Evolutionary conservation across 2,113 vertebrate species (phyloP), one percentile per base, ranked within the genome.

Genomic region (Campylorhamphus procurvoides): DNA sequence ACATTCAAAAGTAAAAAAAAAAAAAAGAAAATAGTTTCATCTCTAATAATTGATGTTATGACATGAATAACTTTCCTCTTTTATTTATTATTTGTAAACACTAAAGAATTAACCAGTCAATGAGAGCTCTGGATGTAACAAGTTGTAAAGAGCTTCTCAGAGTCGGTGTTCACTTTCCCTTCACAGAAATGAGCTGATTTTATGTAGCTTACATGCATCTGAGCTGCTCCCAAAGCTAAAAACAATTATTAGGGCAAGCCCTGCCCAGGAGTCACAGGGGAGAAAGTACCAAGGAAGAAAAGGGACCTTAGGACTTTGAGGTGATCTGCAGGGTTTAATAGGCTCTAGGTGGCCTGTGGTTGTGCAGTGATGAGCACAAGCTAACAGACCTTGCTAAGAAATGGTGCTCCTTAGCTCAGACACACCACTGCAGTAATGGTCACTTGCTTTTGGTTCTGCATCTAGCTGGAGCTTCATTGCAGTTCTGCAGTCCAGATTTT

Each of bases 31-130:
- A 53, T 29, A n/a, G 3, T 14, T 83, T 76, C 3, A 80, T 88
- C 35, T 91, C 33, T 74, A 76, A 18, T 80, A 80, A 83, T 3
- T 73, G 78, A 69, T 22, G 47, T 68, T 39, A 82, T 77, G 66
- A 47, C 23, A 71, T 29, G 46, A 85, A 77, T 58, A 2, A 80
- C 59, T 79, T 87, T 79, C 18, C 24, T 85, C 23, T 84, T 80
- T 84, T 69, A 71, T 69, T 85, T 92, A 68, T 47, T 94, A 29
- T 71, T 88, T 88, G 67, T 80, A 83, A 86, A 83, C 77, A 80
- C n/a, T 77, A 66, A 79, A 79, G 46, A 95, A 74, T 88, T 62
- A 79, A 62, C 37, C 27, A 74, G 55, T 31, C 31, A 47, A 4
- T 66, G 47, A 74, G 44, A 80, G 39, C 67, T 76, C 52, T 86